Evolutionary conservation across 1,140 invertebrate genomes (phyloP).

Genomic region (Zaprionus inermis): DNA sequence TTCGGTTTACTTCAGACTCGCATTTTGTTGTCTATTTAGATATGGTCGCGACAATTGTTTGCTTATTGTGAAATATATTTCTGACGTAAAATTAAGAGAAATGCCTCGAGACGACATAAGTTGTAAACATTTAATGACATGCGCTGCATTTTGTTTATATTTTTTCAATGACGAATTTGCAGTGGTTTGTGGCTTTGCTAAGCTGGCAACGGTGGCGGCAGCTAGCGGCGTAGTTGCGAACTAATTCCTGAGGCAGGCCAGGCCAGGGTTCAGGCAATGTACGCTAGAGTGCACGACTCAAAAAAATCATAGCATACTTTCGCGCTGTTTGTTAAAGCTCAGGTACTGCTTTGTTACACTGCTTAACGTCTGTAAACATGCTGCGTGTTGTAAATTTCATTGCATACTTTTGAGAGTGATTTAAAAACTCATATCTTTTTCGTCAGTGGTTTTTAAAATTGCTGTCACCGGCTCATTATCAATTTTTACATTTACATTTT

Average conservation of each 20-base stretch:
- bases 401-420: too few species aligned
- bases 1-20: background rate
- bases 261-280: background rate
- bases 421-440: too few species aligned
- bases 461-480: too few species aligned
- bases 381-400: too few species aligned
- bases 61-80: constrained; percentile 18
- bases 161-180: background rate
- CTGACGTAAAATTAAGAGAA: background rate
- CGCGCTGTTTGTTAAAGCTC: too few species aligned
- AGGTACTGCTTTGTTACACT: constrained; percentile 4
- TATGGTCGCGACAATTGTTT: constrained; percentile 5
- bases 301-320: constrained; percentile 1
- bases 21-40: background rate
- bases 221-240: background rate
- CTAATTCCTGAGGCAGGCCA: background rate
- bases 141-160: constrained; percentile 12
- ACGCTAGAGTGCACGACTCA: background rate
- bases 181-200: constrained; percentile 12
- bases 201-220: background rate
- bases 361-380: background rate
- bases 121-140: constrained; percentile 12
- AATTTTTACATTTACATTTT: too few species aligned
- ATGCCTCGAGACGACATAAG: background rate
- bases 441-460: too few species aligned